phyloP scores from a whole-genome alignment of 1,140 invertebrate genomes.

The Yoshiicerus persimilis region DNA sequence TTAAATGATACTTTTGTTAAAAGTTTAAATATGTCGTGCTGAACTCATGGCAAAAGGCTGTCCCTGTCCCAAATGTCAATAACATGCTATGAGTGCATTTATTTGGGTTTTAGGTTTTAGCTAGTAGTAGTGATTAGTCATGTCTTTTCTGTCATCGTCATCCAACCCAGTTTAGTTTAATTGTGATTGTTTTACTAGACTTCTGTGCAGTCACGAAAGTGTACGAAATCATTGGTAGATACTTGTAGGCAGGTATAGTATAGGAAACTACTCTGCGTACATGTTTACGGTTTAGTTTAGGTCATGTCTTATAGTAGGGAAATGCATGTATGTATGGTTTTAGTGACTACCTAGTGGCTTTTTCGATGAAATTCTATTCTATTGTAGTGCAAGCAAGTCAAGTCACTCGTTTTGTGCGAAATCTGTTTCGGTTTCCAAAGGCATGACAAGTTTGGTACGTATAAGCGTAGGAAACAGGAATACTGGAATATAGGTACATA shows the following conservation, averaged over 20 bases:
- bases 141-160: neutral
- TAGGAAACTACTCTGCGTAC: too few species aligned
- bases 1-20: too few species aligned
- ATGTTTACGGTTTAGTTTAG: neutral
- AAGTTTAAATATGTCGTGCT: neutral
- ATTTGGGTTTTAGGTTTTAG: neutral
- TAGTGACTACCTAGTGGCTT: neutral
- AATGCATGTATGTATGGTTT: neutral
- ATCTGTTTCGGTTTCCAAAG: neutral
- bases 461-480: neutral
- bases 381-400: neutral
- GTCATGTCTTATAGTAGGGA: neutral
- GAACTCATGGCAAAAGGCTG: neutral
- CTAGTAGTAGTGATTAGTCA: neutral
- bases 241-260: neutral
- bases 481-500: neutral
- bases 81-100: neutral
- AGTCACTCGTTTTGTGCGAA: neutral
- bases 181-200: neutral
- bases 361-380: neutral
- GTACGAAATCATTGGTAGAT: constrained; percentile 1
- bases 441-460: neutral
- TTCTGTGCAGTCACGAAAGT: neutral
- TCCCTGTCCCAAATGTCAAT: neutral
- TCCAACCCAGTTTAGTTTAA: constrained; percentile 14